Percentiles rank a stretch among this genome's conserved stretches.
phyloP scores from a whole-genome alignment of 1,140 invertebrate genomes.

The Solenopsis invicta region DNA sequence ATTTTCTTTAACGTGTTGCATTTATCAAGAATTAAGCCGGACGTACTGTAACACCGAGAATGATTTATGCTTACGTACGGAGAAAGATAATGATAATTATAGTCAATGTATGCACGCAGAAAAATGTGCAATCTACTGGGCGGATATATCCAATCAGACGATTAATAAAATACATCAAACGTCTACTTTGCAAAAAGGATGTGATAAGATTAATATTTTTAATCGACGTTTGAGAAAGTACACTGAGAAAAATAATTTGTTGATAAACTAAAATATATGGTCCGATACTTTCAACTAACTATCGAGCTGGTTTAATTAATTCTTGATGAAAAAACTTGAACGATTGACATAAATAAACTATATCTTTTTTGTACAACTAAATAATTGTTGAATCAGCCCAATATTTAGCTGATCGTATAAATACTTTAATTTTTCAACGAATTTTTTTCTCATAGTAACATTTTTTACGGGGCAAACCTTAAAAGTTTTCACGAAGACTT shows the following conservation, averaged over 20 bases:
- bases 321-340: no score
- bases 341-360: no score
- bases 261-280: no score
- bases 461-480: neutral
- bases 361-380: no score
- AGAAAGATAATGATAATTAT: conserved; percentile 27
- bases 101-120: neutral
- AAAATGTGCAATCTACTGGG: neutral
- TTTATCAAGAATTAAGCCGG: conserved; percentile 20
- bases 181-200: neutral
- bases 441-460: neutral
- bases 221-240: neutral
- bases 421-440: no score
- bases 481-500: neutral
- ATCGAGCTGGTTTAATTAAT: no score
- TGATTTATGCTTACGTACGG: conserved; percentile 2
- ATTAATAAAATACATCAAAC: neutral
- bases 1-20: neutral
- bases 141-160: neutral
- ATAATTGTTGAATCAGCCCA: no score
- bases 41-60: conserved; percentile 7
- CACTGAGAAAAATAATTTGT: no score
- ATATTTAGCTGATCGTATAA: no score
- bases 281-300: no score
- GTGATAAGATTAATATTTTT: neutral